Conservation (phyloP, 2,797 vertebrate genomes). For the Myoxocephalus aenaeus region DNA sequence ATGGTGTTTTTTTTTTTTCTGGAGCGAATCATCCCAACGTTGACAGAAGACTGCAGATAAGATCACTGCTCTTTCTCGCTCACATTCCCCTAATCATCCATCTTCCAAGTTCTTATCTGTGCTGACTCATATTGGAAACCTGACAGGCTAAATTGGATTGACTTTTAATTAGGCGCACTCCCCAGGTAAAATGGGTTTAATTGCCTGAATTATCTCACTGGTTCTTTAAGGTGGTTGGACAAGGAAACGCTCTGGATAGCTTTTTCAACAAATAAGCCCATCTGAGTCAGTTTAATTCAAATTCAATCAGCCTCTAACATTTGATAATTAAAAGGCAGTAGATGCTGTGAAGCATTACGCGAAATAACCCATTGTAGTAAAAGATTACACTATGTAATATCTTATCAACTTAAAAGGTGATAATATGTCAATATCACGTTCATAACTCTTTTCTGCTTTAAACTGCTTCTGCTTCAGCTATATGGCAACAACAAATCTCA, state of each 20-base stretch:
- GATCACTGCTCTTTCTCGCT: conserved; percentile 49
- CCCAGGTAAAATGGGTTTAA: conserved; percentile 72
- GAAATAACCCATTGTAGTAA: not conserved
- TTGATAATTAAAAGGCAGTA: conserved; percentile 22
- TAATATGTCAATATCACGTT: not conserved
- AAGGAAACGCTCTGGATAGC: conserved; percentile 23
- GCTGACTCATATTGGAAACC: conserved; percentile 60
- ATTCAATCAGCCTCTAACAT: conserved; percentile 14
- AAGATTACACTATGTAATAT: not conserved
- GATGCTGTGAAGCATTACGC: not conserved
- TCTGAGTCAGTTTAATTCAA: conserved; percentile 16
- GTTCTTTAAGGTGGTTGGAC: conserved; percentile 30
- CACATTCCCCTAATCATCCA: conserved; percentile 47
- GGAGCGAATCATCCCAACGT: conserved; percentile 38
- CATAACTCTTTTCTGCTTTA: too few relatives aligned
- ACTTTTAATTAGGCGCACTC: conserved; percentile 79
- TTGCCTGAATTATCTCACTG: conserved; percentile 68
- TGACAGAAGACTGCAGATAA: conserved; percentile 63
- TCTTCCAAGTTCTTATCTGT: conserved; percentile 61
- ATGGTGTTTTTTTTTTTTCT: conserved; percentile 48
- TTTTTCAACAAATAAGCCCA: conserved; percentile 44
- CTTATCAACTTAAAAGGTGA: not conserved
- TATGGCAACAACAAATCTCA: too few relatives aligned
- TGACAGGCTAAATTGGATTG: conserved; percentile 74
- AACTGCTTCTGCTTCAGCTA: too few relatives aligned